These are phyloP conservation scores for Papilio elwesi DNA, from an alignment of 2,888 invertebrate species.

Conservation along the genomic window DNA sequence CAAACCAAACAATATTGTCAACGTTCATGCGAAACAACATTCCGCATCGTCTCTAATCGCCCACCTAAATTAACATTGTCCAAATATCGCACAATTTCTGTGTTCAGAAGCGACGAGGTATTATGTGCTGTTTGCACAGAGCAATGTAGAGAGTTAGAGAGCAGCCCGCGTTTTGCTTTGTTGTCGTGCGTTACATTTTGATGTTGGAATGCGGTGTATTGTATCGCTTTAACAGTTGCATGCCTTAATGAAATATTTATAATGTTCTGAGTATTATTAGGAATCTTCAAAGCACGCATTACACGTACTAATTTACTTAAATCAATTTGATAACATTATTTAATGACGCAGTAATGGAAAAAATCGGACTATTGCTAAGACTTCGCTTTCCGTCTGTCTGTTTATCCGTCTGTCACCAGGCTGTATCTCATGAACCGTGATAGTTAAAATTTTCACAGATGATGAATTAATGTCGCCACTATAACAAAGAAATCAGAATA, in stretches of 20 bases:
- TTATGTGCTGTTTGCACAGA: slow-evolving; percentile 24
- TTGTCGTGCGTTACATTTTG: slow-evolving; percentile 11
- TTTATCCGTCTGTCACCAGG: too few species aligned
- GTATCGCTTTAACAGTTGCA: background rate
- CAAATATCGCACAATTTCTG: slow-evolving; percentile 29
- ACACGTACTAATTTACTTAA: too few species aligned
- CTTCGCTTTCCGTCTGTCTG: too few species aligned
- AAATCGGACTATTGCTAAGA: too few species aligned
- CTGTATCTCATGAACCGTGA: too few species aligned
- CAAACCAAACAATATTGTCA: slow-evolving; percentile 23
- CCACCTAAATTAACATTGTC: slow-evolving; percentile 37
- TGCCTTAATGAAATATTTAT: background rate
- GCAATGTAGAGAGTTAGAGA: background rate
- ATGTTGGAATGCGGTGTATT: slow-evolving; percentile 7
- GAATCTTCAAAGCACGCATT: too few species aligned
- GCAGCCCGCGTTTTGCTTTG: slow-evolving; percentile 1
- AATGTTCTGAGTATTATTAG: background rate
- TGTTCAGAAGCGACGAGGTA: slow-evolving; percentile 18
- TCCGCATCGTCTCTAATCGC: slow-evolving; percentile 28
- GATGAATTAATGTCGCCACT: too few species aligned
- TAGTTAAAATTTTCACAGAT: too few species aligned
- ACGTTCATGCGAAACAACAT: slow-evolving; percentile 10
- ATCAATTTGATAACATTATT: too few species aligned
- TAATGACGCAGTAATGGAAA: too few species aligned
- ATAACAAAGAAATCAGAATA: too few species aligned